Percentiles rank a stretch among this genome's conserved stretches.
phyloP scores from a whole-genome alignment of 2,797 vertebrate species.

The Pipistrellus pipistrellus region DNA sequence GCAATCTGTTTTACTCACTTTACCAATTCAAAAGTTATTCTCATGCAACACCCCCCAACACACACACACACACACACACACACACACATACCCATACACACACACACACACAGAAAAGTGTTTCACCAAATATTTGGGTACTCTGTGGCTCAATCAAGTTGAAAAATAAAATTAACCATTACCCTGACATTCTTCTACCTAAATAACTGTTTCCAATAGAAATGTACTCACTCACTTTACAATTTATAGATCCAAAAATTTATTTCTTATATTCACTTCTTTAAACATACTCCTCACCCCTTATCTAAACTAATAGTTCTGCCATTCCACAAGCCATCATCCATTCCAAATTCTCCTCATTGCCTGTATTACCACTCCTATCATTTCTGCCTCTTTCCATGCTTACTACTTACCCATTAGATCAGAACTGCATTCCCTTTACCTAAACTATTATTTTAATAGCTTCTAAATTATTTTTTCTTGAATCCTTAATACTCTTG shows the following conservation, averaged over 20 bases:
- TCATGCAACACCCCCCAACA: background rate
- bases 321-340: background rate
- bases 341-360: background rate
- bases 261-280: background rate
- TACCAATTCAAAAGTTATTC: background rate
- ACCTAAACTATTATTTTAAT: background rate
- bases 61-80: too few relatives aligned
- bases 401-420: background rate
- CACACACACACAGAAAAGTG: background rate
- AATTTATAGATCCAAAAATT: background rate
- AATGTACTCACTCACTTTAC: background rate
- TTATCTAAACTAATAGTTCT: background rate
- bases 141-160: background rate
- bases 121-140: background rate
- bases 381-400: background rate
- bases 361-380: rapidly evolving
- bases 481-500: background rate
- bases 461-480: background rate
- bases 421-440: background rate
- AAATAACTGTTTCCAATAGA: background rate
- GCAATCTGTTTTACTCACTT: background rate
- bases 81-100: too few relatives aligned
- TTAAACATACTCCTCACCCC: background rate
- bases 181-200: background rate
- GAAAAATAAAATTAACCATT: background rate